A percentile compares a stretch with the other conserved stretches of the same genome.
Evolutionary conservation across 2,113 vertebrate species (phyloP).

Genomic region (Leptobrachium ailaonicum): DNA sequence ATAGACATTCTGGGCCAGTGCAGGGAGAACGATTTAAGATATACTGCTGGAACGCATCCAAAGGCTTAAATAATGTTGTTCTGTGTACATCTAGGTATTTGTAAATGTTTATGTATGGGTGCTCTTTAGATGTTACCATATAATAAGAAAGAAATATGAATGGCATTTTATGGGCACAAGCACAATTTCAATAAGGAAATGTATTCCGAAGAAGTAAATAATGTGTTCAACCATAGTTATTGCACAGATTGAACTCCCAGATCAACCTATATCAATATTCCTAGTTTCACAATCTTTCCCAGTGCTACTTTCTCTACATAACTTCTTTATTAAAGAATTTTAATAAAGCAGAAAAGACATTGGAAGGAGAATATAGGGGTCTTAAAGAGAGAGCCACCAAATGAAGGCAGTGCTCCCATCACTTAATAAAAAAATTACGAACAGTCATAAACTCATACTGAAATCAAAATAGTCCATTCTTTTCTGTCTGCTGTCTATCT

Average conservation of each 20-base stretch:
- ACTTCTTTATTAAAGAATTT: too few relatives aligned
- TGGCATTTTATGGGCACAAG: conserved; percentile 13
- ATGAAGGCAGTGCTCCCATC: too few relatives aligned
- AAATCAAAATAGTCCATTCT: too few relatives aligned
- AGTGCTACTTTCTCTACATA: too few relatives aligned
- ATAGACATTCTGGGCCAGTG: conserved; percentile 41
- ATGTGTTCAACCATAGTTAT: neutral
- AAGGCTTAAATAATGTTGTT: conserved; percentile 49
- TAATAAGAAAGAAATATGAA: conserved; percentile 32
- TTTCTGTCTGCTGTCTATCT: too few relatives aligned
- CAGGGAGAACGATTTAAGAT: conserved; percentile 43
- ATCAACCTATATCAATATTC: too few relatives aligned
- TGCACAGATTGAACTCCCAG: neutral
- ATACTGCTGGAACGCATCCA: conserved; percentile 25
- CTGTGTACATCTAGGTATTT: conserved; percentile 37
- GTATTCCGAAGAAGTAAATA: neutral
- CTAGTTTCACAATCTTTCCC: too few relatives aligned
- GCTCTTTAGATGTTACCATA: conserved; percentile 13
- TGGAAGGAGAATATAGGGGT: too few relatives aligned
- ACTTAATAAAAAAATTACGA: too few relatives aligned
- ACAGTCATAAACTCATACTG: too few relatives aligned
- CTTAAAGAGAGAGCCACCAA: too few relatives aligned
- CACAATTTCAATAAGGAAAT: neutral
- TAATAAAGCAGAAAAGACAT: too few relatives aligned
- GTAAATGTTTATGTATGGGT: conserved; percentile 6